These are phyloP conservation scores for Phocides pigmalion DNA, from an alignment of 1,140 invertebrate genomes.

Conservation along the genomic window DNA sequence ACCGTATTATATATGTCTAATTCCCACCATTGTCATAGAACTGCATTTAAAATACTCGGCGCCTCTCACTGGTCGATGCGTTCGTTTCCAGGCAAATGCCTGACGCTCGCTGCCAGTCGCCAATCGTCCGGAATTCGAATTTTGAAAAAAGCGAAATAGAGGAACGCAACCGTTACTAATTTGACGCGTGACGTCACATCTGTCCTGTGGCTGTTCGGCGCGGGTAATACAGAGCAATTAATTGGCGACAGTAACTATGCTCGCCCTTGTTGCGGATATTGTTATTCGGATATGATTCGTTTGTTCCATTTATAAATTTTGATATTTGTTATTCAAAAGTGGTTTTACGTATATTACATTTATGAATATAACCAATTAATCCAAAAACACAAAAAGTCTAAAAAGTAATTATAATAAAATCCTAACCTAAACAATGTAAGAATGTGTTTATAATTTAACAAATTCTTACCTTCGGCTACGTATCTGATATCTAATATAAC, in stretches of 20 bases:
- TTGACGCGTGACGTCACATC: constrained; percentile 76
- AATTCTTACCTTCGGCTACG: too few relatives aligned
- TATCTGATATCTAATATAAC: too few relatives aligned
- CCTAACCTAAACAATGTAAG: too few relatives aligned
- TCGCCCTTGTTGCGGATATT: constrained; percentile 31
- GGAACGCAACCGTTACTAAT: constrained; percentile 71
- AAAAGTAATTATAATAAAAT: too few relatives aligned
- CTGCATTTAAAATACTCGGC: constrained; percentile 38
- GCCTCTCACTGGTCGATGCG: constrained; percentile 44
- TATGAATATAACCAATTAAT: too few relatives aligned
- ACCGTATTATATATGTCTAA: too few relatives aligned
- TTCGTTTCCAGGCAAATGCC: constrained; percentile 57
- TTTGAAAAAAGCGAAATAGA: constrained; percentile 75
- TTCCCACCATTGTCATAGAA: too few relatives aligned
- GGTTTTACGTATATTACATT: not conserved
- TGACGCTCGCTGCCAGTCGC: constrained; percentile 63
- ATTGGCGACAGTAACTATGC: constrained; percentile 53
- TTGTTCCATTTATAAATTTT: constrained; percentile 14
- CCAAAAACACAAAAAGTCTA: too few relatives aligned
- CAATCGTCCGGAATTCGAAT: constrained; percentile 71
- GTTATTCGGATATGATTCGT: constrained; percentile 20
- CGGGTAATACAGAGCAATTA: constrained; percentile 55
- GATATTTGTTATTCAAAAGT: not conserved
- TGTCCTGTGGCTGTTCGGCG: constrained; percentile 59
- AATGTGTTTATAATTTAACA: too few relatives aligned